phyloP scores from a whole-genome alignment of 2,888 invertebrate species.

The Watsonalla cultraria region DNA sequence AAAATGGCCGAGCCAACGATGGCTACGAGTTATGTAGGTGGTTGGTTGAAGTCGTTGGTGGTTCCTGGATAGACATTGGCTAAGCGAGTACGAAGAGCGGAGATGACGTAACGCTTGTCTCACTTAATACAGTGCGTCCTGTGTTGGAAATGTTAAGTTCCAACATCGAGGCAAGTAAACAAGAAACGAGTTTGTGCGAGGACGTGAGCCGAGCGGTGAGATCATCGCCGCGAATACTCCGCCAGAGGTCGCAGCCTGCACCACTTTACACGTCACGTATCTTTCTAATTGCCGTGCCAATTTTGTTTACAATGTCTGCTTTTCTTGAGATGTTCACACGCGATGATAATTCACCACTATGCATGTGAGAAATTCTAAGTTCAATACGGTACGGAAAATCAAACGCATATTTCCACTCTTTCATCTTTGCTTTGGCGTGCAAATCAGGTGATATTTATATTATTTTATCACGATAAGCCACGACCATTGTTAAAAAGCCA shows the following conservation, averaged over 20 bases:
- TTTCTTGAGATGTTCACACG: slow-evolving; percentile 40
- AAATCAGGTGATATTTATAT: no score
- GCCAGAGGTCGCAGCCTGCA: slow-evolving; percentile 69
- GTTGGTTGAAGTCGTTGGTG: background rate
- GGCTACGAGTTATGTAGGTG: background rate
- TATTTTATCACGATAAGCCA: no score
- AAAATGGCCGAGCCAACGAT: background rate
- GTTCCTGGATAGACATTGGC: slow-evolving; percentile 1
- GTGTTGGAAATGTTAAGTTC: slow-evolving; percentile 59
- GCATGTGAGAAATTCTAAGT: slow-evolving; percentile 25
- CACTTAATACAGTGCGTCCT: slow-evolving; percentile 51
- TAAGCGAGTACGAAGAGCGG: slow-evolving; percentile 21
- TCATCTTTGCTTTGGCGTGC: no score
- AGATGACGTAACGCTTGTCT: slow-evolving; percentile 56
- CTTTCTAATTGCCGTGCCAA: slow-evolving; percentile 65
- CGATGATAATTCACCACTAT: slow-evolving; percentile 20
- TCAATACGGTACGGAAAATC: slow-evolving; percentile 24
- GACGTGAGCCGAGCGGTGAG: slow-evolving; percentile 72
- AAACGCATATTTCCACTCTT: slow-evolving; percentile 3
- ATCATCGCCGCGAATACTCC: slow-evolving; percentile 69
- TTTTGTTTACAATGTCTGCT: slow-evolving; percentile 55
- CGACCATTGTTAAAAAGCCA: no score
- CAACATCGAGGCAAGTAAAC: slow-evolving; percentile 66
- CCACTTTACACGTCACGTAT: slow-evolving; percentile 62
- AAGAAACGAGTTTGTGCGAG: slow-evolving; percentile 73